Base-by-base conservation (phyloP, 1,140 invertebrate genomes). In the Diorhabda elongata region DNA sequence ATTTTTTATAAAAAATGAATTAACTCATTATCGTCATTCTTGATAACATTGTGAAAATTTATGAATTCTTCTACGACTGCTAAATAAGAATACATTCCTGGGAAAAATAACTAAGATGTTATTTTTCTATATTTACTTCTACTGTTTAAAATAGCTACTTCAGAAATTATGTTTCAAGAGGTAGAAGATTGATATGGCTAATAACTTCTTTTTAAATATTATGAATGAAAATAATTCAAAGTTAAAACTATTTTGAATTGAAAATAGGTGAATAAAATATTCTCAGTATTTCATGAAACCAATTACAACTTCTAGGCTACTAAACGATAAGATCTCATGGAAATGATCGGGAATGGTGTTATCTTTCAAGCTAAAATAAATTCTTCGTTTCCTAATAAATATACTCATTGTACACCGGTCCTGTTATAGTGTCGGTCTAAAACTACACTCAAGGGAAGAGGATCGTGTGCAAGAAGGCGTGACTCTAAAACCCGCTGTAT, bases 381-480 rank as follows among this genome's bases (percentile, higher is more conserved):
- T 26, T 26, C 1, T 1, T 26, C 26, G 26, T 26, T 26, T 26
- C 26, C 26, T 26, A 26, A 26, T 26, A 26, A 26, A 26, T 26
- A 26, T 26, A 26, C 26, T 26, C 26, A 26, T 26, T 26, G 26
- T 52, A 52, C 47, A 52, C n/a, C 47, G 47, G 47, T 52, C 47
- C 47, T 52, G 47, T 52, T n/a, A 52, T 52, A 52, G 47, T 52
- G 47, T 52, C 56, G 56, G 41, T 47, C 57, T 9, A 42, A 64
- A 52, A 69, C 44, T 47, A 68, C 71, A 69, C 71, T 58, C 71
- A 26, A 43, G 71, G 68, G 71, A 70, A 42, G 44, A 52, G 59
- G 71, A 68, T 69, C 71, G 71, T 72, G 71, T 69, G 71, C 69
- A 72, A 72, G 68, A 47, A 74, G 73, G 73, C 71, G 73, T 74